Evolutionary conservation across 35 echinoderm and acorn worm genomes (phyloP).

Genomic region (Patiria miniata): DNA sequence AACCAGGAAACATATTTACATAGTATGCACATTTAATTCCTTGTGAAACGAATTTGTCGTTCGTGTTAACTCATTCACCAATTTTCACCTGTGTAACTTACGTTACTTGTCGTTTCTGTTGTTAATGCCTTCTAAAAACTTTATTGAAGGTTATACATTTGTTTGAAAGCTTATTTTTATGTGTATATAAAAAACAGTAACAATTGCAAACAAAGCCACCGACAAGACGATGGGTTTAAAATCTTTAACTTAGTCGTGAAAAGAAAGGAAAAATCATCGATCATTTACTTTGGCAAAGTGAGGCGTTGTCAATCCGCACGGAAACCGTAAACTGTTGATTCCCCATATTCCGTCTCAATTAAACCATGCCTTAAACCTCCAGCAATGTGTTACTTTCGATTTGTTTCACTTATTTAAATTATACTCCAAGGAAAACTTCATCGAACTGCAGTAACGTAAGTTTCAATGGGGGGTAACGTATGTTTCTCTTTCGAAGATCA

Average conservation of each 20-base stretch:
- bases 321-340: too few species aligned
- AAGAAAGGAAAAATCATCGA: too few species aligned
- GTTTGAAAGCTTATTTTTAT: neutral
- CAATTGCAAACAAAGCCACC: neutral
- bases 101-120: slow-evolving; percentile 4
- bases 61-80: neutral
- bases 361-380: too few species aligned
- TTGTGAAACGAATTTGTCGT: neutral
- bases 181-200: neutral
- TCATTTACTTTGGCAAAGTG: too few species aligned
- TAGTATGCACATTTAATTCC: slow-evolving; percentile 11
- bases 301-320: too few species aligned
- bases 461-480: too few species aligned
- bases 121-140: neutral
- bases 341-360: too few species aligned
- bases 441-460: neutral
- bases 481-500: too few species aligned
- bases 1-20: neutral
- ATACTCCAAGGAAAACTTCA: neutral
- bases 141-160: neutral
- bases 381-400: too few species aligned
- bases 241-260: too few species aligned
- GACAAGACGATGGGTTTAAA: too few species aligned
- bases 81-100: neutral
- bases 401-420: too few species aligned